Base-by-base conservation (phyloP, 1,140 invertebrate genomes). In the Hesperophylax magnus region DNA sequence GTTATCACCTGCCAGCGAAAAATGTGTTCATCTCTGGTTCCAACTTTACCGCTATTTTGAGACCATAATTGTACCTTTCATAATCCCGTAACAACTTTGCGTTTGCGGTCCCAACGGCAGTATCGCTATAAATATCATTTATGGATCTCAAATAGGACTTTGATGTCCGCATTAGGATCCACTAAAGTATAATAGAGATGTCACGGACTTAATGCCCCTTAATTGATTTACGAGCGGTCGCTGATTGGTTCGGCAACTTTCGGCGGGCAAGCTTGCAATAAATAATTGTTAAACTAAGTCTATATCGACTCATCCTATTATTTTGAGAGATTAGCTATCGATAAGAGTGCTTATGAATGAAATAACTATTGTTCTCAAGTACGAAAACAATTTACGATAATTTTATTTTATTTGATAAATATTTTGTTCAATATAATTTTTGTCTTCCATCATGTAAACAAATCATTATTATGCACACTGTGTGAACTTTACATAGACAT, bases 71-170 rank as follows among this genome's bases (percentile, higher is more conserved):
- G n/a, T n/a, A n/a, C n/a, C n/a, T 9, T 47, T 1, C 39, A 47
- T 47, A 47, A 14, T 14, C 39, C 11, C 7, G 8, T 27, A 67
- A 67, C 63, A 67, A 67, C 9, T 67, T 67, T 67, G 63, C 61
- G 24, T 20, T n/a, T 22, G 18, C 15, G 20, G 18, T 61, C 47
- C 72, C 24, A 15, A 22, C 24, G 72, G 77, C 20, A 22, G 22
- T 20, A 14, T n/a, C 24, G 52, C 78, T 77, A 80, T 83, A 83
- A 80, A 83, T 80, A 78, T 83, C 75, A 52, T 72, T 83, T 83
- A 83, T 83, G 81, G 81, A 83, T 83, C 78, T 83, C 74, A 61
- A 83, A 83, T 83, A 80, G 78, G 78, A 83, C 81, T 83, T 77
- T 83, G 78, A 83, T 83, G 81, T 80, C 27, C 11, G 75, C 52